phyloP scores from a whole-genome alignment of 2,888 invertebrate species.

The Cephus pulcher region DNA sequence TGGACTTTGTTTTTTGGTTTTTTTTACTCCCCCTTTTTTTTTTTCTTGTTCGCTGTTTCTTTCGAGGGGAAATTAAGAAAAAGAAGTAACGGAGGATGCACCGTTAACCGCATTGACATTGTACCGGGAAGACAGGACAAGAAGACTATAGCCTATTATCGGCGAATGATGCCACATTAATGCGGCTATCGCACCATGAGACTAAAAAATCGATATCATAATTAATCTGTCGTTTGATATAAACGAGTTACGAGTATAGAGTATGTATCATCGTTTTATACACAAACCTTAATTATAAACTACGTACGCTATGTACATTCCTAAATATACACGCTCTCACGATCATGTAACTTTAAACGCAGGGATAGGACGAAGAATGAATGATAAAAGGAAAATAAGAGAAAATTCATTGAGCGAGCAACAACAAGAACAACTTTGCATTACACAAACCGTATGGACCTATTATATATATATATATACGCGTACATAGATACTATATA shows the following conservation, averaged over 20 bases:
- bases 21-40: not conserved
- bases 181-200: conserved; percentile 61
- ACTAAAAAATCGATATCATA: conserved; percentile 65
- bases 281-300: conserved; percentile 61
- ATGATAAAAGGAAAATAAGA: conserved; percentile 9
- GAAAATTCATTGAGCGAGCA: not conserved
- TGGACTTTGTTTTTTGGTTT: not conserved
- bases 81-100: conserved; percentile 21
- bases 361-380: conserved; percentile 40
- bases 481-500: conserved; percentile 32
- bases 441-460: conserved; percentile 45
- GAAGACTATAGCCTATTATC: conserved; percentile 56
- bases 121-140: conserved; percentile 55
- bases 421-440: not conserved
- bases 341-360: conserved; percentile 57
- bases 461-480: conserved; percentile 39
- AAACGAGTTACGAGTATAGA: conserved; percentile 57
- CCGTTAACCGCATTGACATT: conserved; percentile 46
- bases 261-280: conserved; percentile 66
- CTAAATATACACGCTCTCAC: conserved; percentile 59
- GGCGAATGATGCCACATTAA: conserved; percentile 54
- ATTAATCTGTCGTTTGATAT: conserved; percentile 65
- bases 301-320: conserved; percentile 65
- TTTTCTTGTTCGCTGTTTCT: not conserved
- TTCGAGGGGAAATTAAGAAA: conserved; percentile 18